Conservation (phyloP, 2,797 vertebrate genomes). For the Sebastes kiyomatsui region DNA sequence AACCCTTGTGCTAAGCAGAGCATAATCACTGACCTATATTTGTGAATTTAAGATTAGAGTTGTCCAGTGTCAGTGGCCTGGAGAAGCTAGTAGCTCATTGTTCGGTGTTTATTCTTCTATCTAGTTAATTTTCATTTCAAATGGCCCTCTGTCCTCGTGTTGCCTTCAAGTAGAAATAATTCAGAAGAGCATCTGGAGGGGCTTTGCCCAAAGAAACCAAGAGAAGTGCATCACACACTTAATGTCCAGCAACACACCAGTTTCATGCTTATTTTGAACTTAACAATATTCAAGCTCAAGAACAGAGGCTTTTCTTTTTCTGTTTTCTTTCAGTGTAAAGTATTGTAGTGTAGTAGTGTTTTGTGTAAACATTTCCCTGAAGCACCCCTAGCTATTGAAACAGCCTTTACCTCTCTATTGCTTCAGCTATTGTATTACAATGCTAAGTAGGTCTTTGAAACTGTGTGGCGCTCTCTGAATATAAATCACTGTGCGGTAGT, state of each 20-base stretch:
- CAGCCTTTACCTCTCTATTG: conserved; percentile 19
- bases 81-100: background rate
- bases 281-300: background rate
- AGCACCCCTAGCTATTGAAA: conserved; percentile 12
- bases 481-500: conserved; percentile 61
- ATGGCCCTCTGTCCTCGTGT: background rate
- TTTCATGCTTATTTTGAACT: conserved; percentile 2
- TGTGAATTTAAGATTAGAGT: conserved; percentile 48
- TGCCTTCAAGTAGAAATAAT: conserved; percentile 23
- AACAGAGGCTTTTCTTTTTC: background rate
- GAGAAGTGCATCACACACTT: background rate
- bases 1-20: conserved; percentile 38
- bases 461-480: conserved; percentile 65
- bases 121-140: background rate
- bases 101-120: background rate
- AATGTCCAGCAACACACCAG: background rate
- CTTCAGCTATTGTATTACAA: conserved; percentile 50
- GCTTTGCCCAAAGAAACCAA: background rate
- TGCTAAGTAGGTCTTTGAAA: conserved; percentile 66
- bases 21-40: conserved; percentile 73
- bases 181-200: conserved; percentile 15
- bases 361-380: conserved; percentile 12
- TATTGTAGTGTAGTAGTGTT: background rate
- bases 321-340: background rate
- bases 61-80: conserved; percentile 20